These are phyloP conservation scores for Cryptocephalus primarius DNA, from an alignment of 2,888 invertebrate species.

Conservation along the genomic window DNA sequence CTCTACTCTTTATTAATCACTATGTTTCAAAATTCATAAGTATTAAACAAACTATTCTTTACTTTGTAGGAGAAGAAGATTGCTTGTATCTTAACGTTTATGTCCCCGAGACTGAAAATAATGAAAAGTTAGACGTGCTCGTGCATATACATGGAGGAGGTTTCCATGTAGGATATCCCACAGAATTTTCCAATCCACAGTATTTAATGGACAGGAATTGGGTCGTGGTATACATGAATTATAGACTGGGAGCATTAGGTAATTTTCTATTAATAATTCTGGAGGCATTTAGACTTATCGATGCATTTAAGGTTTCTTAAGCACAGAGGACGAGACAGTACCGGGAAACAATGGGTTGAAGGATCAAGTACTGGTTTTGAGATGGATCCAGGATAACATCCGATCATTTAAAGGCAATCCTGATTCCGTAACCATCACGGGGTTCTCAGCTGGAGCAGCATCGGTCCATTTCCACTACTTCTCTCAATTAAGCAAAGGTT, in stretches of 20 bases:
- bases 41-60: not conserved
- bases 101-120: slow-evolving; percentile 34
- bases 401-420: slow-evolving; percentile 30
- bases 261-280: slow-evolving; percentile 5
- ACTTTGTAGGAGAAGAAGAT: slow-evolving; percentile 45
- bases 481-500: slow-evolving; percentile 25
- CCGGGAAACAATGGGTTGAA: slow-evolving; percentile 32
- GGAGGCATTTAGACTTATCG: not conserved
- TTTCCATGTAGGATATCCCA: slow-evolving; percentile 49
- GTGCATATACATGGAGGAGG: slow-evolving; percentile 52
- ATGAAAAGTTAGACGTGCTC: slow-evolving; percentile 41
- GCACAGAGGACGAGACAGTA: slow-evolving; percentile 27
- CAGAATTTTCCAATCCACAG: slow-evolving; percentile 40
- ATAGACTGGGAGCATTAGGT: slow-evolving; percentile 28
- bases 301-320: slow-evolving; percentile 26
- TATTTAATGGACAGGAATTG: slow-evolving; percentile 48
- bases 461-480: slow-evolving; percentile 31
- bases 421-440: slow-evolving; percentile 27
- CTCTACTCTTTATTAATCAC: too few species aligned
- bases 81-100: slow-evolving; percentile 50
- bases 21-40: not conserved
- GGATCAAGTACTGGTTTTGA: slow-evolving; percentile 29
- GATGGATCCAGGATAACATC: slow-evolving; percentile 30
- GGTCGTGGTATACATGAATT: slow-evolving; percentile 26
- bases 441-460: slow-evolving; percentile 29